These are phyloP conservation scores for Rhinolophus sinicus DNA, from an alignment of 2,113 vertebrate species.

Conservation along the genomic window DNA sequence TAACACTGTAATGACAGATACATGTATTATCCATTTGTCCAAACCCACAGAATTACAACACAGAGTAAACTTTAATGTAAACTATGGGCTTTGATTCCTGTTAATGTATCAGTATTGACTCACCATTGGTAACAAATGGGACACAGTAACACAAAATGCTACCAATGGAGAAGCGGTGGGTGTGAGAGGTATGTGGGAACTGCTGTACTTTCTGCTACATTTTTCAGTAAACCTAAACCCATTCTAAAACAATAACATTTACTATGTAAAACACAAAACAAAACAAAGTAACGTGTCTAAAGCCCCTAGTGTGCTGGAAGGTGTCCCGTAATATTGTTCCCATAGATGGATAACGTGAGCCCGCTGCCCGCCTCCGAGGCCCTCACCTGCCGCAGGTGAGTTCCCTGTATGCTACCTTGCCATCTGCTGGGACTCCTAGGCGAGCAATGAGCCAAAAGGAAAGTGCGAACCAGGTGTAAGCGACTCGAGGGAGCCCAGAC, in stretches of 20 bases:
- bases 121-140: not conserved
- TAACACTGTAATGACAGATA: not conserved
- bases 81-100: not conserved
- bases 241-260: not conserved
- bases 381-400: not conserved
- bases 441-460: not conserved
- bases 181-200: too few relatives aligned
- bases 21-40: not conserved
- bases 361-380: fast-evolving
- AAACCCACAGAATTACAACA: not conserved
- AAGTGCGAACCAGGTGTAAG: not conserved
- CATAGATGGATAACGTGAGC: too few relatives aligned
- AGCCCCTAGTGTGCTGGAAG: not conserved
- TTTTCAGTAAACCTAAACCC: not conserved
- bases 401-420: not conserved
- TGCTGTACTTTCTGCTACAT: not conserved
- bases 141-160: not conserved
- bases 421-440: not conserved
- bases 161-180: fast-evolving
- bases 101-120: not conserved
- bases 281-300: not conserved
- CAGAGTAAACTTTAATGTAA: not conserved
- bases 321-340: fast-evolving
- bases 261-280: not conserved
- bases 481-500: not conserved